These are phyloP conservation scores for Athalia circularis DNA, from an alignment of 2,888 invertebrate species.

Conservation along the genomic window DNA sequence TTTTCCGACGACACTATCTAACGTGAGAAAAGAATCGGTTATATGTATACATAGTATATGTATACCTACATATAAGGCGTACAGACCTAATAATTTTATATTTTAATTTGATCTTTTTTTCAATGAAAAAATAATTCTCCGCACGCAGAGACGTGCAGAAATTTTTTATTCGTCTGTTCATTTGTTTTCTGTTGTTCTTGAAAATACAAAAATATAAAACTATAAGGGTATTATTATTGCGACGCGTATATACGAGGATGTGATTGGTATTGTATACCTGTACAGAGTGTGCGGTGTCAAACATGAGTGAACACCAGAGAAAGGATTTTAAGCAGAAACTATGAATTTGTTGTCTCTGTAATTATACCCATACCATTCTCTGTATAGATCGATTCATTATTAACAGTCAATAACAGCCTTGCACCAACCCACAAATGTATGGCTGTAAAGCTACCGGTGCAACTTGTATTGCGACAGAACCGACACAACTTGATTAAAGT, in stretches of 20 bases:
- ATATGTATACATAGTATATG: too few relatives aligned
- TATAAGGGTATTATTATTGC: not conserved
- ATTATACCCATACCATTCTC: conserved; percentile 25
- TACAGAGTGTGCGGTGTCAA: conserved; percentile 1
- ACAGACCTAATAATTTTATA: not conserved
- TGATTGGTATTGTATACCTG: not conserved
- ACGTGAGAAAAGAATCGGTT: not conserved
- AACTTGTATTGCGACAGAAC: conserved; percentile 51
- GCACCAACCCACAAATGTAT: conserved; percentile 18
- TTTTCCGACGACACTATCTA: too few relatives aligned
- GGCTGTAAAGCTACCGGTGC: conserved; percentile 12
- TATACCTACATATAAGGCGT: too few relatives aligned
- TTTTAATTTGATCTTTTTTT: too few relatives aligned
- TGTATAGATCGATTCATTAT: conserved; percentile 33
- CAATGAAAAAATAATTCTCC: too few relatives aligned
- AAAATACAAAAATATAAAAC: not conserved
- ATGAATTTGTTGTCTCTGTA: conserved; percentile 18
- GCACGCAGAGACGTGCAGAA: too few relatives aligned
- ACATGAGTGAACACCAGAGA: conserved; percentile 23
- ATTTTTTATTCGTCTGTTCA: not conserved
- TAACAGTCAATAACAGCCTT: conserved; percentile 40
- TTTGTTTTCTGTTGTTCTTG: not conserved
- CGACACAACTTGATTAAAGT: conserved; percentile 54
- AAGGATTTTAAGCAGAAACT: conserved; percentile 22
- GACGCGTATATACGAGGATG: not conserved